Evolutionary conservation across 2,888 invertebrate genomes (phyloP).

Genomic region (Eueremaeus valkanovi): DNA sequence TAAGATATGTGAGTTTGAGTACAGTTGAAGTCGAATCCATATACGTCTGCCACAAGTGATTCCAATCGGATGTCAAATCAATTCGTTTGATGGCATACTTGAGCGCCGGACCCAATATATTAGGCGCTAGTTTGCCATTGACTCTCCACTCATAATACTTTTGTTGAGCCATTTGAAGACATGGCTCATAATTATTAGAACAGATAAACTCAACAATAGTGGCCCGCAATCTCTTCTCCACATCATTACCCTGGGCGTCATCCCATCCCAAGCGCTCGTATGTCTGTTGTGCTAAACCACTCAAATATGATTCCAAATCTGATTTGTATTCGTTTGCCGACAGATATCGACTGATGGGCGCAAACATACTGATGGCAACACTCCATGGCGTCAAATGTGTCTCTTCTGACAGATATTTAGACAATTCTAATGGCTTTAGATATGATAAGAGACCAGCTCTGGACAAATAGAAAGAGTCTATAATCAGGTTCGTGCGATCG

Average conservation of each 20-base stretch:
- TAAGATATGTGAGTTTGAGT: conserved; percentile 37
- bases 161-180: conserved; percentile 28
- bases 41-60: conserved; percentile 33
- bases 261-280: conserved; percentile 35
- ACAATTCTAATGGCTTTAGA: conserved; percentile 49
- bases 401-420: conserved; percentile 50
- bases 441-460: conserved; percentile 61
- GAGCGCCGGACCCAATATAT: conserved; percentile 31
- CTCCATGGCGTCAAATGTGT: conserved; percentile 49
- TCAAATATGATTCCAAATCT: conserved; percentile 24
- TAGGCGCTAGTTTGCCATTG: conserved; percentile 21
- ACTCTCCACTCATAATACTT: conserved; percentile 28
- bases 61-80: conserved; percentile 18
- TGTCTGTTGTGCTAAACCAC: neutral
- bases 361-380: conserved; percentile 37
- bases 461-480: conserved; percentile 64
- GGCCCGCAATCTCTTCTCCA: conserved; percentile 6
- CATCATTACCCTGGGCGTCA: conserved; percentile 4
- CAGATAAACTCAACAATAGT: conserved; percentile 36
- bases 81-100: conserved; percentile 31
- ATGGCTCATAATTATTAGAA: conserved; percentile 26
- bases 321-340: neutral
- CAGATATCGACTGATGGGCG: conserved; percentile 2
- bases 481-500: conserved; percentile 81
- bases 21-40: neutral